phyloP scores from a whole-genome alignment of 2,888 invertebrate species.

The Rotaria magnacalcarata region DNA sequence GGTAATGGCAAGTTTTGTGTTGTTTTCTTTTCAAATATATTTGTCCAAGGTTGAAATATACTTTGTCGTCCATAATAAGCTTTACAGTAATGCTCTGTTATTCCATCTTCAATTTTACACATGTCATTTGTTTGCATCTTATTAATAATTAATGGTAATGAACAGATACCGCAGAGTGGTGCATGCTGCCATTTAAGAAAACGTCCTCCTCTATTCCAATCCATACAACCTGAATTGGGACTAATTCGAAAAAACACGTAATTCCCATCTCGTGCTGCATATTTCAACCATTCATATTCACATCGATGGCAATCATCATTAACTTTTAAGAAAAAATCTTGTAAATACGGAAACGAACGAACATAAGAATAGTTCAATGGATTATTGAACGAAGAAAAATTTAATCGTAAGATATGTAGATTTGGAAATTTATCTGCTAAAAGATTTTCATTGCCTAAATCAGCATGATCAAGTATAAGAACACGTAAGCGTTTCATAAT shows the following conservation, averaged over 20 bases:
- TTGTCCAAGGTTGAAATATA: constrained; percentile 9
- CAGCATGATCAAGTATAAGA: constrained; percentile 20
- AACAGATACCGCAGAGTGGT: background rate
- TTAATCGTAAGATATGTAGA: constrained; percentile 29
- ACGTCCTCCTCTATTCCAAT: background rate
- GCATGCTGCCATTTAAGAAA: background rate
- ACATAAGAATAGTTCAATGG: background rate
- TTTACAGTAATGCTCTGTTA: constrained; percentile 35
- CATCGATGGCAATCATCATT: constrained; percentile 37
- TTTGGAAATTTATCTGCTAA: background rate
- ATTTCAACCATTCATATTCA: constrained; percentile 31
- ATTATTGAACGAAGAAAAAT: background rate
- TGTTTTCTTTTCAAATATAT: background rate
- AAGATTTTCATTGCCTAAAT: background rate
- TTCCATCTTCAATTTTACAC: constrained; percentile 23
- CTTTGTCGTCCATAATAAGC: background rate
- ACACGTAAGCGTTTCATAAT: constrained; percentile 14
- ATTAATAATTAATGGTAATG: constrained; percentile 21
- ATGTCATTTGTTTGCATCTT: background rate
- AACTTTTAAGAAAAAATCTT: constrained; percentile 10
- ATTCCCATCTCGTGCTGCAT: background rate
- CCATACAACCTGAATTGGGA: constrained; percentile 17
- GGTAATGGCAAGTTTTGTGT: background rate
- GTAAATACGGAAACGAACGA: background rate
- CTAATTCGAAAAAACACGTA: background rate